Evolutionary conservation across 2,797 vertebrate genomes (phyloP).

Genomic region (Danio choprae): DNA sequence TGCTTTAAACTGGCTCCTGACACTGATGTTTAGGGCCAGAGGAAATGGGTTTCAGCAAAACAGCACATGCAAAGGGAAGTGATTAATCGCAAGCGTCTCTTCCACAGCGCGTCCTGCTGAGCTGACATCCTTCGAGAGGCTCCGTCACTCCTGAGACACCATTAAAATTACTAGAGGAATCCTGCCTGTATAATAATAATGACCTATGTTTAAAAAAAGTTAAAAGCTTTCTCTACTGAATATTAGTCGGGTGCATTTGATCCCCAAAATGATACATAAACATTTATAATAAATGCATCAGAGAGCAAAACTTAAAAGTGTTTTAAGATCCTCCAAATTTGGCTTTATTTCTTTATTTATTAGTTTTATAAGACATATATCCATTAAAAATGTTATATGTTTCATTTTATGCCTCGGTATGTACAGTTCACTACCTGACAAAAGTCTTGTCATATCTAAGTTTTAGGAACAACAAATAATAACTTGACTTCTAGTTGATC

Average conservation of each 20-base stretch:
- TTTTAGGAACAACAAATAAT: no score
- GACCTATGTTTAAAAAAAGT: slow-evolving; percentile 32
- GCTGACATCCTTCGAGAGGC: slow-evolving; percentile 54
- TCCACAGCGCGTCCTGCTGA: slow-evolving; percentile 41
- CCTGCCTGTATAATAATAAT: slow-evolving; percentile 32
- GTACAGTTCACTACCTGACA: no score
- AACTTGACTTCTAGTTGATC: no score
- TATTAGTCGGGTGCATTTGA: neutral
- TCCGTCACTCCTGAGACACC: slow-evolving; percentile 46
- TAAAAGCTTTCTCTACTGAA: slow-evolving; percentile 1
- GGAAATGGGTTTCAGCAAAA: slow-evolving; percentile 53
- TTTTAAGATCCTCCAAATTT: no score
- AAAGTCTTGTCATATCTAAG: no score
- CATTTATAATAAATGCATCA: no score
- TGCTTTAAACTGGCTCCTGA: slow-evolving; percentile 44
- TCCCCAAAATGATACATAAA: no score
- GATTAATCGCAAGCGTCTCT: slow-evolving; percentile 55
- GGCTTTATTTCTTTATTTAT: no score
- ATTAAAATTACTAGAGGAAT: slow-evolving; percentile 51
- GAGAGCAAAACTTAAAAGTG: no score
- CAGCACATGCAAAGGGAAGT: slow-evolving; percentile 53
- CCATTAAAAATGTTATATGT: no score
- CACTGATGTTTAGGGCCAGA: slow-evolving; percentile 43
- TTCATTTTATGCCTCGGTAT: no score
- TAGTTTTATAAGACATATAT: no score